Evolutionary conservation across 2,113 vertebrate genomes (phyloP).

Genomic region (Elachura formosa): DNA sequence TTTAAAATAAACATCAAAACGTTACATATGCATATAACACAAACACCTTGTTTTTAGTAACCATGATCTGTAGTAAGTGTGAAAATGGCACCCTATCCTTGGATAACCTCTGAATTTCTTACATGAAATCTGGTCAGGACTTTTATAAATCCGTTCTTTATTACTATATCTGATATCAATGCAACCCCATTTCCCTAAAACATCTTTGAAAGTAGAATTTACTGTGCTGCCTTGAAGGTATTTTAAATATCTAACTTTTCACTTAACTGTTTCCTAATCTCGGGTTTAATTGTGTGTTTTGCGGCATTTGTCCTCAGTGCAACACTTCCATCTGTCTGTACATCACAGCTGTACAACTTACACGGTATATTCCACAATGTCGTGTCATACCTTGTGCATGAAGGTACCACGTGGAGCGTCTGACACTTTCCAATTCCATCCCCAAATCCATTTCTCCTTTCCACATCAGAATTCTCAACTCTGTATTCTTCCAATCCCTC

Average conservation of each 20-base stretch:
- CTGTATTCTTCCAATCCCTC: background rate
- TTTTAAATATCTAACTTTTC: background rate
- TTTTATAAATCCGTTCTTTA: background rate
- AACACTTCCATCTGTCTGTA: background rate
- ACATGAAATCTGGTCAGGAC: background rate
- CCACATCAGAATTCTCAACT: background rate
- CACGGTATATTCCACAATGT: background rate
- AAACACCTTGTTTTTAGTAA: background rate
- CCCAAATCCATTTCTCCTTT: background rate
- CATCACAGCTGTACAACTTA: background rate
- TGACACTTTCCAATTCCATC: background rate
- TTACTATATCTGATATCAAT: background rate
- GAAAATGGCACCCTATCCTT: background rate
- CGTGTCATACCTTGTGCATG: accelerated
- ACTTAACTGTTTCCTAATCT: background rate
- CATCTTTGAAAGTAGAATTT: background rate
- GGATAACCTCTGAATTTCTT: background rate
- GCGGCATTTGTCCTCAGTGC: background rate
- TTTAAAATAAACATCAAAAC: background rate
- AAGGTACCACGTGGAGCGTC: accelerated
- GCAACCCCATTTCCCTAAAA: background rate
- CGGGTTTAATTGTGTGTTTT: background rate
- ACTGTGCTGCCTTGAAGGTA: background rate
- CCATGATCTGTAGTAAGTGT: background rate
- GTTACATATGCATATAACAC: background rate